Base-by-base conservation (phyloP, 1,140 invertebrate species). In the Diorhabda sublineata region DNA sequence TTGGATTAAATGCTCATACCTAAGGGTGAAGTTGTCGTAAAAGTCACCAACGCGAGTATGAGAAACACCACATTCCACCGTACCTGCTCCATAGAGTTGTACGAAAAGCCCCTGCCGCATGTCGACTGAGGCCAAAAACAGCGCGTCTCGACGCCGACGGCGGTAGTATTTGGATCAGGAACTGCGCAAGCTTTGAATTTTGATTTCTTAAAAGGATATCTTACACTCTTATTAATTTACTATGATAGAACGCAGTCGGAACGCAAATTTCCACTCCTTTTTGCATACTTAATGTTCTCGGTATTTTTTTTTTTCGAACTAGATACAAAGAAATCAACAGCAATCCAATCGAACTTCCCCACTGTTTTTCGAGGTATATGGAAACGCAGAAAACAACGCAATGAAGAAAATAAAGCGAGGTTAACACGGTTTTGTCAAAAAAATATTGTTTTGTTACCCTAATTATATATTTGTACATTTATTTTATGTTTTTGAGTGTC, bases 201-300 rank as follows among this genome's bases (percentile, higher is more conserved):
- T 62, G 61, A 62, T 62, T 62, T 62, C 61, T 62, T 62, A 47
- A 62, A 62, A 62, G 61, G 61, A 62, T 62, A 62, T 7, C 8
- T 60, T 60, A 60, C 43, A 62, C 61, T 62, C 44, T 8, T 44
- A 62, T 62, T 62, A 62, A n/a, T 44, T n/a, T n/a, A 62, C n/a
- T 44, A 45, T 44, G 61, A 62, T 44, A 62, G 42, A 43, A 44
- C n/a, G 43, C 42, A 44, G 44, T 5, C 61, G 11, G 43, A 62
- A 62, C 61, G 42, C 61, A 62, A 62, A 62, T 62, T 62, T 45
- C 61, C 8, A 44, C 26, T 42, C 61, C 45, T 11, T n/a, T 11
- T 4, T 62, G 44, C 42, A 11, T 52, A 52, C 47, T n/a, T 6
- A 52, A 52, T n/a, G 2, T 52, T 52, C n/a, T 52, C 47, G 26